Percentiles rank a stretch among this genome's conserved stretches.
These are phyloP conservation scores for Helicolenus hilgendorfi DNA, from an alignment of 2,797 vertebrate genomes.

Conservation along the genomic window DNA sequence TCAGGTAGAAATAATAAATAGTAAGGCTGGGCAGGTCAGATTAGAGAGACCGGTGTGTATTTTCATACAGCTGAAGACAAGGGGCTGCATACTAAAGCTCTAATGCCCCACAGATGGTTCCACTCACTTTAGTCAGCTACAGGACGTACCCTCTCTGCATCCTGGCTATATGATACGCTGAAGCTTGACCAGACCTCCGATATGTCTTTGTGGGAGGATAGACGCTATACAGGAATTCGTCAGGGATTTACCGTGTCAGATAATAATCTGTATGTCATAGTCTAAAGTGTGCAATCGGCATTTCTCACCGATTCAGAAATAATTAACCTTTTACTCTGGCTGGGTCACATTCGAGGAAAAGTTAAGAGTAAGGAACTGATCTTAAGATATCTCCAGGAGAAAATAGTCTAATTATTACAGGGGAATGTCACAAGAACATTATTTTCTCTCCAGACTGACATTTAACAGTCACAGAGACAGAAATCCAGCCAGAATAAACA, in stretches of 20 bases:
- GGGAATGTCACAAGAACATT: not conserved
- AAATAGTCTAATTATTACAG: not conserved
- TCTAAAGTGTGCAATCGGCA: slow-evolving; percentile 8
- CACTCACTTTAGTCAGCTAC: slow-evolving; percentile 66
- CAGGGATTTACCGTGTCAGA: slow-evolving; percentile 40
- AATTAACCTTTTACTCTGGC: not conserved
- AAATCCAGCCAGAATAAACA: slow-evolving; percentile 50
- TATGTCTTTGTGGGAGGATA: slow-evolving; percentile 42
- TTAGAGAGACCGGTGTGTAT: slow-evolving; percentile 76
- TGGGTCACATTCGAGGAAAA: not conserved
- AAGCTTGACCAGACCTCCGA: slow-evolving; percentile 53
- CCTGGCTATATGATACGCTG: slow-evolving; percentile 68
- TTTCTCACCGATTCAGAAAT: slow-evolving; percentile 5
- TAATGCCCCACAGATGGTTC: slow-evolving; percentile 82
- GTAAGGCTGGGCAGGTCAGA: slow-evolving; percentile 59
- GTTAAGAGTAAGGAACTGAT: not conserved
- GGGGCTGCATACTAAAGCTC: slow-evolving; percentile 58
- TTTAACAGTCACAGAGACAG: slow-evolving; percentile 8
- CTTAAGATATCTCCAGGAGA: not conserved
- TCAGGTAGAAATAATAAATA: slow-evolving; percentile 83
- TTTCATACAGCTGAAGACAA: slow-evolving; percentile 74
- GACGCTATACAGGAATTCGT: slow-evolving; percentile 43
- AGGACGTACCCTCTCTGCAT: slow-evolving; percentile 54
- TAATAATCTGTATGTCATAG: slow-evolving; percentile 48
- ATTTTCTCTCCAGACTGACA: slow-evolving; percentile 17